phyloP scores from a whole-genome alignment of 2,797 vertebrate species.

The Trematomus bernacchii region DNA sequence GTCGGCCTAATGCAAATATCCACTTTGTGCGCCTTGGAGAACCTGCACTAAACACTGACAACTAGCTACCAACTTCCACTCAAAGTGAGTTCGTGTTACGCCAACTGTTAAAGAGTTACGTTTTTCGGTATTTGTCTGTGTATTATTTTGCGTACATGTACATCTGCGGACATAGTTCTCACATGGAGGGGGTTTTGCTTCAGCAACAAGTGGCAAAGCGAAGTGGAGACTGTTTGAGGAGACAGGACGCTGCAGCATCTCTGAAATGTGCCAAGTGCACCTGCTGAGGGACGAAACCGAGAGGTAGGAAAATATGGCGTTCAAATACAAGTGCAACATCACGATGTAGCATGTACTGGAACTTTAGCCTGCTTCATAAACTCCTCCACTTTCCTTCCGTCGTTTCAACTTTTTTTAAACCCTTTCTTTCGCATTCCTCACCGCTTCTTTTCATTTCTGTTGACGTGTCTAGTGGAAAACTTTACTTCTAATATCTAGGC shows the following conservation, averaged over 20 bases:
- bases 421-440: not conserved
- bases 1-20: conserved; percentile 85
- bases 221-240: conserved; percentile 16
- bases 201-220: conserved; percentile 47
- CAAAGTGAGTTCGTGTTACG: conserved; percentile 33
- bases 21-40: conserved; percentile 79
- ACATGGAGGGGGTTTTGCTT: conserved; percentile 11
- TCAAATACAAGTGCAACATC: not conserved
- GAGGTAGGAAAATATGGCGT: conserved; percentile 34
- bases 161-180: not conserved
- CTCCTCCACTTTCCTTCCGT: not conserved
- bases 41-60: conserved; percentile 74
- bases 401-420: not conserved
- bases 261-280: conserved; percentile 64
- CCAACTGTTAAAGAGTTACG: conserved; percentile 13
- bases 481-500: not conserved
- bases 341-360: accelerated
- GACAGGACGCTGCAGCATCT: conserved; percentile 58
- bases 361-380: not conserved
- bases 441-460: not conserved
- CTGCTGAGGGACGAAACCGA: conserved; percentile 60
- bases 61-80: conserved; percentile 56
- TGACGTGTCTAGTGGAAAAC: not conserved
- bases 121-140: not conserved
- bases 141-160: not conserved